Conservation (phyloP, 1,140 invertebrate species). For the Sycophila sp. region DNA sequence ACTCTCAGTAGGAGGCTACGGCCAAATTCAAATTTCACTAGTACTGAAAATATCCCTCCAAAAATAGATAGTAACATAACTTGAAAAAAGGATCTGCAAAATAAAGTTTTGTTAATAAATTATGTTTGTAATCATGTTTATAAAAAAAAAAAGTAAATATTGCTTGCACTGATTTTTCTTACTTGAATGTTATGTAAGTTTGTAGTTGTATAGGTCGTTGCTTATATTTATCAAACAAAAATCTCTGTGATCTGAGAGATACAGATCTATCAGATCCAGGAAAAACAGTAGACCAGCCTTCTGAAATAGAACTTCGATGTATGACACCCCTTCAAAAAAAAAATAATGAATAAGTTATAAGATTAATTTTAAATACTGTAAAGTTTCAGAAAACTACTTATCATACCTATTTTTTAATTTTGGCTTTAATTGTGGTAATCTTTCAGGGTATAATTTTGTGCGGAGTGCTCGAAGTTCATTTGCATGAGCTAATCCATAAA, state of each 20-base stretch:
- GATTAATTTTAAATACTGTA: no score
- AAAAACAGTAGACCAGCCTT: conserved; percentile 82
- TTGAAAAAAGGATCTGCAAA: conserved; percentile 57
- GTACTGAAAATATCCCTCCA: conserved; percentile 71
- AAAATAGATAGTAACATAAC: conserved; percentile 68
- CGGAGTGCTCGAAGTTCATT: conserved; percentile 73
- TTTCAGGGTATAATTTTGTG: conserved; percentile 72
- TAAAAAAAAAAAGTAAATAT: no score
- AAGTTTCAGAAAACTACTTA: no score
- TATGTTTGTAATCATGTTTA: no score
- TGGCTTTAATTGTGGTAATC: conserved; percentile 72
- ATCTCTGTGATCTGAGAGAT: conserved; percentile 79
- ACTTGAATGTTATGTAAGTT: conserved; percentile 71
- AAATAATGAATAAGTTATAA: conserved; percentile 9
- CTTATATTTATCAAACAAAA: conserved; percentile 75
- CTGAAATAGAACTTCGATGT: conserved; percentile 71
- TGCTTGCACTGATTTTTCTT: conserved; percentile 32
- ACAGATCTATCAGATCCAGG: conserved; percentile 84
- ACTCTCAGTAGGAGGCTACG: conserved; percentile 74
- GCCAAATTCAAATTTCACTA: conserved; percentile 74
- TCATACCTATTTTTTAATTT: conserved; percentile 69
- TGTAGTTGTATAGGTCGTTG: conserved; percentile 77
- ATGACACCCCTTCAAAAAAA: conserved; percentile 66
- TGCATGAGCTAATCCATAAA: conserved; percentile 76
- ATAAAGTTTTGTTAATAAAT: conserved; percentile 7